These are phyloP conservation scores for Nyctalus aviator DNA, from an alignment of 2,797 vertebrate species.

Conservation along the genomic window DNA sequence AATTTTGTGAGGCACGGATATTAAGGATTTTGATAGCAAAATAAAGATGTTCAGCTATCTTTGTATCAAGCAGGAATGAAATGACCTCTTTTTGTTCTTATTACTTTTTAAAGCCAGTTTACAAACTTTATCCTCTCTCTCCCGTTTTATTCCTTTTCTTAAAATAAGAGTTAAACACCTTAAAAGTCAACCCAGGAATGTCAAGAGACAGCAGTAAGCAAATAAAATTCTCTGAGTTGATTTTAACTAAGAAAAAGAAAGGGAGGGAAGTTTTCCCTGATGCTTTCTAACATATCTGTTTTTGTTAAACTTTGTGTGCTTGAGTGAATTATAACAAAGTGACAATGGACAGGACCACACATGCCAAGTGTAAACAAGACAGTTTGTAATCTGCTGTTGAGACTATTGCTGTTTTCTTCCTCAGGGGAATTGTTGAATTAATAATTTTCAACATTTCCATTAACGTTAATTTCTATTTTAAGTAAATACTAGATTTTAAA, in stretches of 20 bases:
- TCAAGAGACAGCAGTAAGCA: background rate
- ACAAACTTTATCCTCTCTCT: background rate
- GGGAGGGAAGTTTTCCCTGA: fast-evolving
- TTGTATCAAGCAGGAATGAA: background rate
- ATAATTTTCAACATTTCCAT: background rate
- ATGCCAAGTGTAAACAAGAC: background rate
- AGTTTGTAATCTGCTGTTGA: background rate
- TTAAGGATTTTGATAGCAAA: background rate
- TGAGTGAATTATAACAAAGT: background rate
- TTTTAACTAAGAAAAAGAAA: conserved; percentile 27
- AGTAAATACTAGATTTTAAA: background rate
- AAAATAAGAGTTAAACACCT: background rate
- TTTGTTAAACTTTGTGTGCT: background rate
- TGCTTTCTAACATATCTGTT: background rate
- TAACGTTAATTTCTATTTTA: background rate
- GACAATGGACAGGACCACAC: background rate
- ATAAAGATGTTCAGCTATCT: background rate
- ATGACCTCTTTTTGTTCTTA: background rate
- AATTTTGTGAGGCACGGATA: background rate
- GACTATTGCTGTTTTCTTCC: background rate
- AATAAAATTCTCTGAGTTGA: background rate
- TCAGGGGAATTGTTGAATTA: background rate
- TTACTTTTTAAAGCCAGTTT: conserved; percentile 16
- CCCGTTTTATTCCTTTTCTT: background rate
- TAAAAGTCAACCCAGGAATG: background rate